These are phyloP conservation scores for Parasteatoda tepidariorum DNA, from an alignment of 1,140 invertebrate species.

Conservation along the genomic window DNA sequence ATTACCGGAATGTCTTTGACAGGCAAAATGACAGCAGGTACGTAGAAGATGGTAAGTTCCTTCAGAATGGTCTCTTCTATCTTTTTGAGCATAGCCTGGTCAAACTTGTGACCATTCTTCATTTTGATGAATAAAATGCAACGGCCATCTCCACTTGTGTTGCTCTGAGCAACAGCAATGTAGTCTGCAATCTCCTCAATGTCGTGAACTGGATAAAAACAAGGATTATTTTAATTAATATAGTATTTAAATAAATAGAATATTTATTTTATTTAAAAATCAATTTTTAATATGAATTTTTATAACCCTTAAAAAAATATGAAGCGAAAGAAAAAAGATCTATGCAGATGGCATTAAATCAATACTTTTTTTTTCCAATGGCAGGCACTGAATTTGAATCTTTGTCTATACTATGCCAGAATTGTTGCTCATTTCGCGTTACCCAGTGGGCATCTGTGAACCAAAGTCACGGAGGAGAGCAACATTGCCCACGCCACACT, in stretches of 20 bases:
- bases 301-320: no score
- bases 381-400: no score
- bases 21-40: constrained; percentile 70
- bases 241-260: neutral
- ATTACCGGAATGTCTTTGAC: constrained; percentile 72
- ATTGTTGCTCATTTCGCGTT: no score
- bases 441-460: no score
- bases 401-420: no score
- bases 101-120: constrained; percentile 67
- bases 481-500: no score
- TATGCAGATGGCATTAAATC: no score
- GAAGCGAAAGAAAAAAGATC: no score
- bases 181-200: constrained; percentile 72
- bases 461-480: no score
- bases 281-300: no score
- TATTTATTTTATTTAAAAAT: no score
- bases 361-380: no score
- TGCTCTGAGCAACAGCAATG: constrained; percentile 72
- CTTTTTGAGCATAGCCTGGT: constrained; percentile 67
- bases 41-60: constrained; percentile 71
- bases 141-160: constrained; percentile 70
- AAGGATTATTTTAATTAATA: neutral
- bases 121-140: constrained; percentile 73
- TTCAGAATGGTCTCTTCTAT: constrained; percentile 70
- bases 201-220: constrained; percentile 69